Percentiles rank a stretch among this genome's conserved stretches.
Evolutionary conservation across 1,140 invertebrate genomes (phyloP).

Genomic region (Polyergus mexicanus): DNA sequence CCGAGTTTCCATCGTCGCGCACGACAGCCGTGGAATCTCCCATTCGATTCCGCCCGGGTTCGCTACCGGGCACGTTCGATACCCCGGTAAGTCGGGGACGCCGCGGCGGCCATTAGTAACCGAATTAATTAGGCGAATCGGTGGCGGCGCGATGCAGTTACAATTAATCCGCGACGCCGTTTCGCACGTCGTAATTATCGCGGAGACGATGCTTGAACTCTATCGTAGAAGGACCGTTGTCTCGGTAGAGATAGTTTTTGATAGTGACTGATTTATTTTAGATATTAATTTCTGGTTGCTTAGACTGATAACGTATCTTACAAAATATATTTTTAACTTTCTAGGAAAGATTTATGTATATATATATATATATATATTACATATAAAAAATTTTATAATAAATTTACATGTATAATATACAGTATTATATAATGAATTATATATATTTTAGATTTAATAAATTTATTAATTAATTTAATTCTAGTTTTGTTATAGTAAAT

Average conservation of each 20-base stretch:
- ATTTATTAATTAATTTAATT: no score
- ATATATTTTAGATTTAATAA: no score
- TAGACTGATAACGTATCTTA: not conserved
- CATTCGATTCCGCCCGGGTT: conserved; percentile 53
- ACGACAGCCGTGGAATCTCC: conserved; percentile 54
- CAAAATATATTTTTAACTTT: not conserved
- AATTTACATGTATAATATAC: no score
- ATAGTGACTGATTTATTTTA: not conserved
- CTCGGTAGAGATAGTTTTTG: no score
- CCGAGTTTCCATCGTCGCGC: conserved; percentile 67
- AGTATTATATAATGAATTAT: no score
- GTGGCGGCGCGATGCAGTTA: conserved; percentile 81
- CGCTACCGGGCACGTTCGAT: conserved; percentile 70
- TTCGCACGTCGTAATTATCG: conserved; percentile 57
- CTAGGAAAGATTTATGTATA: not conserved
- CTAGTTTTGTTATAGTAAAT: not conserved
- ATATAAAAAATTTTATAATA: no score
- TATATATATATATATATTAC: not conserved
- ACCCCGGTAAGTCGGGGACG: conserved; percentile 65
- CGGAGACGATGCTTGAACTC: not conserved
- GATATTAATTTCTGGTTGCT: not conserved
- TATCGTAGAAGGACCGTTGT: no score
- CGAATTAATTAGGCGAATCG: conserved; percentile 86
- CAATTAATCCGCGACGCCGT: conserved; percentile 80
- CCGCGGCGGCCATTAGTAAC: conserved; percentile 83